These are phyloP conservation scores for Allacma fusca DNA, from an alignment of 2,888 invertebrate species.

Conservation along the genomic window DNA sequence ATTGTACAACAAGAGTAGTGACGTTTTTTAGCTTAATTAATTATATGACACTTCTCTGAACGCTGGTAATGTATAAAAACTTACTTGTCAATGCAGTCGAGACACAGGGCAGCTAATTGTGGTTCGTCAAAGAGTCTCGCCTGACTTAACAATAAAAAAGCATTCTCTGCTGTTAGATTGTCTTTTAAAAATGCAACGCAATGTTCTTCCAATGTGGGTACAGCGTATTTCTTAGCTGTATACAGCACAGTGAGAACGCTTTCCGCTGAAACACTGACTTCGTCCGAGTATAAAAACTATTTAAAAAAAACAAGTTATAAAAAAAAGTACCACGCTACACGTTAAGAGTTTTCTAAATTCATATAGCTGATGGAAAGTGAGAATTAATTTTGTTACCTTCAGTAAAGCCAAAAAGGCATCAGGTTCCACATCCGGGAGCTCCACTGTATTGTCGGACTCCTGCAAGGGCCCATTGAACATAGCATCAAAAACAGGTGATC, in stretches of 20 bases:
- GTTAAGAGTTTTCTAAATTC: too few species aligned
- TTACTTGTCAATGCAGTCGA: conserved; percentile 84
- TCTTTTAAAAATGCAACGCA: conserved; percentile 80
- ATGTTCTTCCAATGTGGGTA: conserved; percentile 80
- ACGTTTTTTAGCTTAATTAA: too few species aligned
- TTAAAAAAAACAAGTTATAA: conserved; percentile 8
- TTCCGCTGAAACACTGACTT: conserved; percentile 82
- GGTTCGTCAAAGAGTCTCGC: conserved; percentile 84
- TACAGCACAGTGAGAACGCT: conserved; percentile 86
- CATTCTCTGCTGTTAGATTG: conserved; percentile 82
- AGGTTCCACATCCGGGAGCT: conserved; percentile 84
- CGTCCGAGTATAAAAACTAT: conserved; percentile 80
- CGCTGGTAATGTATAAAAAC: conserved; percentile 66
- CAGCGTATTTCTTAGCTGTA: conserved; percentile 85
- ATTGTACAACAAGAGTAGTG: too few species aligned
- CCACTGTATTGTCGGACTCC: conserved; percentile 72
- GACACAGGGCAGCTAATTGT: conserved; percentile 78
- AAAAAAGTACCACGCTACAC: not conserved
- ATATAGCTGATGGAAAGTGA: too few species aligned
- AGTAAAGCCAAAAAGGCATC: conserved; percentile 80
- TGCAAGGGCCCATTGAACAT: conserved; percentile 82
- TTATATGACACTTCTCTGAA: too few species aligned
- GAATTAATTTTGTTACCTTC: too few species aligned
- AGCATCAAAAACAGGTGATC: conserved; percentile 85
- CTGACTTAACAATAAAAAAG: conserved; percentile 79